phyloP scores from a whole-genome alignment of 2,113 vertebrate species.

The Brevimyrus niger region DNA sequence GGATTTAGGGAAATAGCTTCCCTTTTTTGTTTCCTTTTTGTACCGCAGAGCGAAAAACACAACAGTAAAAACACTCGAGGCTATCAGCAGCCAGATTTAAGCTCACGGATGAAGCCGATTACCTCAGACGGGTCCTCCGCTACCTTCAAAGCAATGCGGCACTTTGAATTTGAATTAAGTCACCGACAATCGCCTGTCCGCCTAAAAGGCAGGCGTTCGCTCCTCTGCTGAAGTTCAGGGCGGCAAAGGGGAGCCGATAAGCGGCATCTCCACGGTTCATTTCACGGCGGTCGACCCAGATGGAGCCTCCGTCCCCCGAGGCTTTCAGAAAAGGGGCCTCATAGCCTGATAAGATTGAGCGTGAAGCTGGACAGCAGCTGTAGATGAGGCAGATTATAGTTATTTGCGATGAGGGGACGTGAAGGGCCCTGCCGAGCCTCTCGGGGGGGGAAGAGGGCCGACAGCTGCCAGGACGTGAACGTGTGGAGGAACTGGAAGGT shows the following conservation, averaged over 20 bases:
- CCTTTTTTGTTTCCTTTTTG: neutral
- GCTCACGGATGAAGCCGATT: conserved; percentile 4
- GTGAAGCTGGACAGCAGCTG: neutral
- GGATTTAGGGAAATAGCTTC: neutral
- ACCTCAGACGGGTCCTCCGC: neutral
- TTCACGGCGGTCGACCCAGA: neutral
- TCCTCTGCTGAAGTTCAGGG: neutral
- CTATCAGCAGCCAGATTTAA: neutral
- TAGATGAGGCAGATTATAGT: conserved; percentile 4
- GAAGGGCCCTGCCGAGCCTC: neutral
- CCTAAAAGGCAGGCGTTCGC: neutral
- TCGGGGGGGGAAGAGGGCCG: neutral
- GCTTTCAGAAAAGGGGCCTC: conserved; percentile 1
- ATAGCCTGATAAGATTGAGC: neutral
- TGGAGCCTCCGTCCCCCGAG: neutral
- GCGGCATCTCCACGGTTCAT: neutral
- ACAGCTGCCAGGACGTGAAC: neutral
- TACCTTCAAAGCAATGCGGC: conserved; percentile 8
- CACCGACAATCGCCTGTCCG: neutral
- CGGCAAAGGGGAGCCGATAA: neutral
- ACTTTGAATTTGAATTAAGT: conserved; percentile 12
- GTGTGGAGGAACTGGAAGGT: neutral
- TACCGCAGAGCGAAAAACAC: neutral
- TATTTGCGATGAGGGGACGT: neutral
- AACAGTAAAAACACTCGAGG: neutral